Base-by-base conservation (phyloP, 2,113 vertebrate genomes). In the Condylura cristata region DNA sequence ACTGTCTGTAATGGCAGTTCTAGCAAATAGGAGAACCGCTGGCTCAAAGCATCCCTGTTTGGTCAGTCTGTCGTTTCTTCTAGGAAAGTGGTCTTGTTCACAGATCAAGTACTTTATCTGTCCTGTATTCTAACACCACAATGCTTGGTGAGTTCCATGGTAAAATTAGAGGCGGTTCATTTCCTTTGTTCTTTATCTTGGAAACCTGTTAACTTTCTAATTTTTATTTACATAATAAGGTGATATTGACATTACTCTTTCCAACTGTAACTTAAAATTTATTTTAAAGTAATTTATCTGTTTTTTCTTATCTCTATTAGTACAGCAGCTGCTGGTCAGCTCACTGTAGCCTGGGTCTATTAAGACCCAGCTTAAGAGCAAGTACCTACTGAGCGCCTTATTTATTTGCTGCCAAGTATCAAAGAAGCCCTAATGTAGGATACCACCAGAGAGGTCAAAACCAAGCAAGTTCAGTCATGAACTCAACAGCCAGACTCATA, bases 211-310 rank as follows among this genome's bases (percentile, higher is more conserved):
- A 84, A 79, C 46, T 88, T 91, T 76, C 66, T 79, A 63, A 44
- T 66, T 96, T 81, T 96, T 96, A 74, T 97, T 97, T 95, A 90
- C 80, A 86, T 18, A 58, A 4, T 75, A 65, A 88, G 80, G 44
- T 26, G 48, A 30, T 71, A 30, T 81, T 83, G 70, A 78, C 53
- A 60, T 86, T 66, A 79, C 6, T 89, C 44, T 39, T 87, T 20
- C 72, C 46, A 34, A 90, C 20, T 71, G 17, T 71, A 93, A 89
- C 30, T 95, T 85, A 91, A 91, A 88, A 83, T n/a, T 48, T 81
- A 89, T 81, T 88, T 65, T 66, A 79, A 82, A 85, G 65, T 28
- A 84, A 88, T 41, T 74, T 76, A 91, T 26, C 70, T 83, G 53
- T 6, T 79, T 76, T 85, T 91, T 65, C 51, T 88, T 78, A 48